These are phyloP conservation scores for Melitaea athalia DNA, from an alignment of 2,888 invertebrate genomes.

Conservation along the genomic window DNA sequence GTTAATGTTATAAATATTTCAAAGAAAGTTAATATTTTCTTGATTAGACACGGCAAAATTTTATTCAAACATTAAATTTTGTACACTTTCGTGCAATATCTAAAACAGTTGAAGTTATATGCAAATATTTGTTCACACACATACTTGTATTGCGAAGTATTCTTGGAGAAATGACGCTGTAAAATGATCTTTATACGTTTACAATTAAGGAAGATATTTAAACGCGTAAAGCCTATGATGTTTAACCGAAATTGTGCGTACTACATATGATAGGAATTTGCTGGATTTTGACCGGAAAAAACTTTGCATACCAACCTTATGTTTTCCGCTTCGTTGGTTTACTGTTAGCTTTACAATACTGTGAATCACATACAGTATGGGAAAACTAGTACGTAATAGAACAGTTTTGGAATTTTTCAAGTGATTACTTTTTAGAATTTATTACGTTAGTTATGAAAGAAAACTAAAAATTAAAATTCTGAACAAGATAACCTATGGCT, in stretches of 20 bases:
- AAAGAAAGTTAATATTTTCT: neutral
- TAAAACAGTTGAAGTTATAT: slow-evolving; percentile 23
- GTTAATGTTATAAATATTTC: neutral
- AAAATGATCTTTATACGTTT: neutral
- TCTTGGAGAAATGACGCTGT: neutral
- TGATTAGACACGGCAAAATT: neutral
- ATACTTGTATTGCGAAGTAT: slow-evolving; percentile 14
- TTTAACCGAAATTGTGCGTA: slow-evolving; percentile 24
- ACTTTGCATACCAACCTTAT: slow-evolving; percentile 52
- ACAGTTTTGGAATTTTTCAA: neutral
- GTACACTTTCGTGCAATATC: slow-evolving; percentile 11
- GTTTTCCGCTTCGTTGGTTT: slow-evolving; percentile 48
- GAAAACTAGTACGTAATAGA: slow-evolving; percentile 6
- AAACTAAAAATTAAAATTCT: no score
- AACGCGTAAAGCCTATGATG: slow-evolving; percentile 3
- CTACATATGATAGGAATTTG: slow-evolving; percentile 37
- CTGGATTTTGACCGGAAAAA: slow-evolving; percentile 56
- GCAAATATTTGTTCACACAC: slow-evolving; percentile 25
- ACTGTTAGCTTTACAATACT: slow-evolving; percentile 48
- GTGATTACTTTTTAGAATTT: neutral
- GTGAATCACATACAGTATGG: slow-evolving; percentile 40
- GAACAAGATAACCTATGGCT: no score
- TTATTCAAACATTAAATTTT: neutral
- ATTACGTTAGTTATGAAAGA: neutral
- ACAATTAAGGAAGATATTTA: neutral